Percentiles rank a stretch among this genome's conserved stretches.
phyloP scores from a whole-genome alignment of 2,888 invertebrate genomes.

The Aleiodes leptofemur region DNA sequence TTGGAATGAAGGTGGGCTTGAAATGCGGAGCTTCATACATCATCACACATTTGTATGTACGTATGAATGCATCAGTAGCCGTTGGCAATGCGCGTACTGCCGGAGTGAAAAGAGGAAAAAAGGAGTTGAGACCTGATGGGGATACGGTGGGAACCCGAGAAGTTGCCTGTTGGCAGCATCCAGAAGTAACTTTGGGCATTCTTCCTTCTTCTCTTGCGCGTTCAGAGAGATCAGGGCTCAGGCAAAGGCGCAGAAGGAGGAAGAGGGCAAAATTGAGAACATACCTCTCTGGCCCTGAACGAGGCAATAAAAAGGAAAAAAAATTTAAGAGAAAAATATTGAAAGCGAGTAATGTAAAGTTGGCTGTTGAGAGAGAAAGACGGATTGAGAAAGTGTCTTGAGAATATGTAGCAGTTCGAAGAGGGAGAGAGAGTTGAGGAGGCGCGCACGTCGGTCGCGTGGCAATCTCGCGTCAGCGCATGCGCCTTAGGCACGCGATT shows the following conservation, averaged over 20 bases:
- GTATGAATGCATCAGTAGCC: constrained; percentile 23
- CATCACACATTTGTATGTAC: constrained; percentile 8
- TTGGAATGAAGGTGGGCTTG: constrained; percentile 19
- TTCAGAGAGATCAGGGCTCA: constrained; percentile 4
- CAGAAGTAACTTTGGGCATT: constrained; percentile 22
- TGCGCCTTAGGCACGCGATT: constrained; percentile 53
- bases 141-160: constrained; percentile 33
- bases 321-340: constrained; percentile 4
- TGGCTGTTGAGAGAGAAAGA: constrained; percentile 46
- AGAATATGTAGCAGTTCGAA: constrained; percentile 6
- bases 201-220: neutral
- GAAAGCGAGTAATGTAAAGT: constrained; percentile 47
- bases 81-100: constrained; percentile 24
- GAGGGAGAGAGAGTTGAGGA: constrained; percentile 51
- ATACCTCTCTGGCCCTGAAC: constrained; percentile 1
- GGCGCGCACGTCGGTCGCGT: constrained; percentile 61
- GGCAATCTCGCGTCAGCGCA: constrained; percentile 60
- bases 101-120: neutral
- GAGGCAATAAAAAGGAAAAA: neutral
- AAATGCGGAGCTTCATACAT: constrained; percentile 25
- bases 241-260: neutral
- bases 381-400: constrained; percentile 46
- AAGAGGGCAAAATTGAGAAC: constrained; percentile 19
- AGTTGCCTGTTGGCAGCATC: constrained; percentile 22
- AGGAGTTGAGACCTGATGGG: constrained; percentile 11